These are phyloP conservation scores for Bubo bubo DNA, from an alignment of 2,113 vertebrate species.

Conservation along the genomic window DNA sequence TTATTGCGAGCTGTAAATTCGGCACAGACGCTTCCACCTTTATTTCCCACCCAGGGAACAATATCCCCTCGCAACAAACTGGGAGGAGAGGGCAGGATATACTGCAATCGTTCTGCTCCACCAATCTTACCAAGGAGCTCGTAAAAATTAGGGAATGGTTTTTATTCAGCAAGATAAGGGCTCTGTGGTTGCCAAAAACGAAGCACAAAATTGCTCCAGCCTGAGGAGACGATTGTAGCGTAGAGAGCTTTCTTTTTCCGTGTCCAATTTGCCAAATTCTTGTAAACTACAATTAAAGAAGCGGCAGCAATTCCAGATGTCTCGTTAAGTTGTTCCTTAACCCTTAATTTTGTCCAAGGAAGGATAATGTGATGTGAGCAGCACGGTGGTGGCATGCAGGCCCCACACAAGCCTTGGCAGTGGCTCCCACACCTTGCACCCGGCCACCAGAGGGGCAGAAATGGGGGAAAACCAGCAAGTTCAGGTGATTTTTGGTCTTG, in stretches of 20 bases:
- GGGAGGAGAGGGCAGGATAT: background rate
- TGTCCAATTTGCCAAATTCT: constrained; percentile 67
- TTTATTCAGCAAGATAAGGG: constrained; percentile 53
- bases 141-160: constrained; percentile 57
- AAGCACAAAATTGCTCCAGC: constrained; percentile 33
- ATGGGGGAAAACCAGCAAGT: background rate
- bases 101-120: background rate
- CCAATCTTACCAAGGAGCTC: background rate
- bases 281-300: constrained; percentile 63
- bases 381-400: background rate
- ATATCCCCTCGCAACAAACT: background rate
- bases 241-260: constrained; percentile 46
- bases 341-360: constrained; percentile 12
- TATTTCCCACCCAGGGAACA: constrained; percentile 50
- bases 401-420: background rate
- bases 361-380: constrained; percentile 26
- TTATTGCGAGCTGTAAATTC: constrained; percentile 72
- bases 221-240: background rate
- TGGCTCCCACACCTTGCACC: accelerated
- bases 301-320: background rate
- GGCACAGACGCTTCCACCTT: constrained; percentile 39
- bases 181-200: constrained; percentile 41
- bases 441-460: background rate
- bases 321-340: constrained; percentile 53
- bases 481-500: background rate